Percentiles rank a stretch among this genome's conserved stretches.
Conservation (phyloP, 2,888 invertebrate species). For the Ennomos erosarius region DNA sequence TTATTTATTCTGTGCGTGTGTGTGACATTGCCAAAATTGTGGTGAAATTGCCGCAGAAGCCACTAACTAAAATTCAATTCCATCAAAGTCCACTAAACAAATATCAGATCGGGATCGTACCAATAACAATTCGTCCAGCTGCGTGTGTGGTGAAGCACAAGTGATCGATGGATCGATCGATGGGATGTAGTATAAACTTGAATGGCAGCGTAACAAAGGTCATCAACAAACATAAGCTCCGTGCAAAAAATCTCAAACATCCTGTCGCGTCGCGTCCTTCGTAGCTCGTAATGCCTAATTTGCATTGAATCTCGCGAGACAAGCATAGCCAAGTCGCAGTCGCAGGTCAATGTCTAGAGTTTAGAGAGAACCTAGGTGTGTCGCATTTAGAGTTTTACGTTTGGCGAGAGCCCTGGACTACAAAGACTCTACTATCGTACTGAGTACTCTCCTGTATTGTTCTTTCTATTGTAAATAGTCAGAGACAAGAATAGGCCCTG, state of each 20-base stretch:
- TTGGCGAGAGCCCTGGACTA: too few relatives aligned
- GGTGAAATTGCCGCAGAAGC: too few relatives aligned
- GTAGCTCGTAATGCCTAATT: slow-evolving; percentile 8
- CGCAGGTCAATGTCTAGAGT: slow-evolving; percentile 48
- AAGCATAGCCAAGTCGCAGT: slow-evolving; percentile 37
- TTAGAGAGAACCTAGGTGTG: slow-evolving; percentile 14
- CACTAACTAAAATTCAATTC: too few relatives aligned
- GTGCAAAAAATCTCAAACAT: slow-evolving; percentile 4
- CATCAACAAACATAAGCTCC: background rate
- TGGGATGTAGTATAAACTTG: background rate
- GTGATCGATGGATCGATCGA: background rate
- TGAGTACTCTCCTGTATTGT: too few relatives aligned
- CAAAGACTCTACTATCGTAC: too few relatives aligned
- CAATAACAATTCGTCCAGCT: slow-evolving; percentile 4
- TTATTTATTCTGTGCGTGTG: too few relatives aligned
- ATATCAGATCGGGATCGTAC: too few relatives aligned
- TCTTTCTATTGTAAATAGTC: too few relatives aligned
- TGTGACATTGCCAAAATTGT: too few relatives aligned
- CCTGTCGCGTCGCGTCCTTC: slow-evolving; percentile 3
- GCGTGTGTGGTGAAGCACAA: background rate
- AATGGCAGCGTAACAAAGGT: slow-evolving; percentile 2
- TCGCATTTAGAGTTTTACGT: background rate
- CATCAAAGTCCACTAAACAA: too few relatives aligned
- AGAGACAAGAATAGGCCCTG: too few relatives aligned
- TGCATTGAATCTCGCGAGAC: slow-evolving; percentile 33